Conservation (phyloP, 2,113 vertebrate species). For the Protobothrops flavoviridis region DNA sequence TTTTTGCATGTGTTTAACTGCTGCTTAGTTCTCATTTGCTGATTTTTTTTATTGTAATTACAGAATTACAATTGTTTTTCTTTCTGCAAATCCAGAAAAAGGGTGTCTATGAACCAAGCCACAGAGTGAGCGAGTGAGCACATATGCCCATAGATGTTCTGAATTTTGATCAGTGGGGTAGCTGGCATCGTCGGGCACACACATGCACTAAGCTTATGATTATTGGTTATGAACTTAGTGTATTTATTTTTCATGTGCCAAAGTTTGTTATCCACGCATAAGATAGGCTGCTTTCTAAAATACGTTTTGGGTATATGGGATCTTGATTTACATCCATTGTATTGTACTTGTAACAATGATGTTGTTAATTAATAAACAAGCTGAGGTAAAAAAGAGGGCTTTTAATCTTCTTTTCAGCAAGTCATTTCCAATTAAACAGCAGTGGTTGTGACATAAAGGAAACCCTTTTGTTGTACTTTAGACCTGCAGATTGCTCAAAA, state of each 20-base stretch:
- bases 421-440: not conserved
- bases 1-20: not conserved
- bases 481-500: not conserved
- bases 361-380: not conserved
- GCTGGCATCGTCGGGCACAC: not conserved
- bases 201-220: not conserved
- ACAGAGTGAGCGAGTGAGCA: not conserved
- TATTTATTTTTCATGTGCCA: not conserved
- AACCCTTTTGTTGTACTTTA: not conserved
- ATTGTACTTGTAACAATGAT: not conserved
- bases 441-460: not conserved
- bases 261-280: not conserved
- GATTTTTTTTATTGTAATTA: not conserved
- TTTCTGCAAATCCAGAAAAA: not conserved
- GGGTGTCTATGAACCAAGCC: not conserved
- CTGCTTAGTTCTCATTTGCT: not conserved
- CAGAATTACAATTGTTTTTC: not conserved
- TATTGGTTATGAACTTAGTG: not conserved
- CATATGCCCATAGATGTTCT: not conserved
- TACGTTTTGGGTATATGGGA: not conserved
- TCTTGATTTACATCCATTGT: not conserved
- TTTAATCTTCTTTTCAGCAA: not conserved
- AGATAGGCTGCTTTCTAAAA: not conserved
- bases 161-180: not conserved
- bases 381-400: not conserved